Base-by-base conservation (phyloP, 1,140 invertebrate species). In the Papilio machaon region DNA sequence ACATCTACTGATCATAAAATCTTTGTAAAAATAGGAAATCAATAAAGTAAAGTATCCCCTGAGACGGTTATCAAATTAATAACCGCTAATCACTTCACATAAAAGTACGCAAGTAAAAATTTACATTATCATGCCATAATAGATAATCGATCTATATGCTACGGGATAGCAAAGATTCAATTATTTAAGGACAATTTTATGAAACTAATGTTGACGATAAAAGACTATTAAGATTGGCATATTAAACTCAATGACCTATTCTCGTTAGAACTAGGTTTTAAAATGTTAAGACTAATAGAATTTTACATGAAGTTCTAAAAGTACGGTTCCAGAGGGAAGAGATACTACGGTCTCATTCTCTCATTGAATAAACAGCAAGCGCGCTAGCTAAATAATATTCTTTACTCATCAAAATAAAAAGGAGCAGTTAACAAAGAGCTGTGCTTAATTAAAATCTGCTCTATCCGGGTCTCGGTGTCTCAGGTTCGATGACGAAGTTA, bases 371-470 rank as follows among this genome's bases (percentile, higher is more conserved):
- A 94, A 92, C 84, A 77, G 88, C 87, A 85, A 91, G 83, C 87
- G 89, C 88, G 47, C 88, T 89, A 91, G 90, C 93, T 93, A 93
- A 94, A 94, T 94, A 92, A 94, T 94, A 92, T 94, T 91, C 92
- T 92, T 93, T 92, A 94, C 93, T 94, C 91, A 92, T 94, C 91
- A 93, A 92, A 94, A 94, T 94, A 93, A 94, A 91, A 93, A 93
- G 91, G 87, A 91, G 83, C 91, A 90, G 90, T 93, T 92, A 91
- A 94, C 92, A 94, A 94, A 94, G 90, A 85, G 86, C 78, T 84
- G 82, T 84, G 85, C 85, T 92, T 93, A 93, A 93, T 94, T 94
- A 94, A 93, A 91, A 89, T 89, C 86, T 88, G 88, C 89, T 91
- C 89, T 88, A 84, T 85, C 85, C 82, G 73, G 77, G 84, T 87